Conservation (phyloP, 2,797 vertebrate genomes). For the Labroides dimidiatus region DNA sequence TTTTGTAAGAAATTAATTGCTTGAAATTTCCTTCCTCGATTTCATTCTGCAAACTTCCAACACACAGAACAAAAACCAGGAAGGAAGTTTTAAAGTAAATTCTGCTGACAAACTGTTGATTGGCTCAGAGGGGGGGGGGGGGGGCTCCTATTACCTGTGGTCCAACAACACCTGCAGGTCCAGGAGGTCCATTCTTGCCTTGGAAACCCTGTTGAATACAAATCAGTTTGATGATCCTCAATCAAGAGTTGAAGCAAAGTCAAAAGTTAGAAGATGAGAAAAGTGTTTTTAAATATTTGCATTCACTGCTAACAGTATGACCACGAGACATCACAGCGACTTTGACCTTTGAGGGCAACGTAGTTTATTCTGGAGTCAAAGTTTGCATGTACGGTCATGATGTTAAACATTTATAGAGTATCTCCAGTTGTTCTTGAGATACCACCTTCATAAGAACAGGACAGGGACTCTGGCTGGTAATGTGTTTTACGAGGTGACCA, state of each 20-base stretch:
- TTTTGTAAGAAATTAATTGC: no score
- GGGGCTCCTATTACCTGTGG: conserved; percentile 86
- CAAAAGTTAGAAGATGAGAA: no score
- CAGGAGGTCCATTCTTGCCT: conserved; percentile 91
- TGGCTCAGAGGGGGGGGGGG: neutral
- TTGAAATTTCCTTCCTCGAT: no score
- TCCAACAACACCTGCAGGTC: conserved; percentile 91
- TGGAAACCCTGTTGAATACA: conserved; percentile 89
- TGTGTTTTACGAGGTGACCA: neutral
- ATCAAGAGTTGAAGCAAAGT: conserved; percentile 6
- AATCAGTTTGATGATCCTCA: conserved; percentile 26
- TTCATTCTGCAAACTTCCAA: no score
- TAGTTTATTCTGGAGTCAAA: no score
- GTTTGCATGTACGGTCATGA: no score
- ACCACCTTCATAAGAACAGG: neutral
- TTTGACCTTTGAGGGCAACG: neutral
- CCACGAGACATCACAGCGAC: neutral
- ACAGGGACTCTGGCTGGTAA: neutral
- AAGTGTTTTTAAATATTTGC: neutral
- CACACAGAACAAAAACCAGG: neutral
- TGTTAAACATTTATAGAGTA: neutral
- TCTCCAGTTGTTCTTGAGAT: neutral
- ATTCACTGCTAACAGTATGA: neutral
- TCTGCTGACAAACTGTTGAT: neutral
- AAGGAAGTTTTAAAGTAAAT: neutral